Evolutionary conservation across 1,140 invertebrate genomes (phyloP).

Genomic region (Ylistrum balloti): DNA sequence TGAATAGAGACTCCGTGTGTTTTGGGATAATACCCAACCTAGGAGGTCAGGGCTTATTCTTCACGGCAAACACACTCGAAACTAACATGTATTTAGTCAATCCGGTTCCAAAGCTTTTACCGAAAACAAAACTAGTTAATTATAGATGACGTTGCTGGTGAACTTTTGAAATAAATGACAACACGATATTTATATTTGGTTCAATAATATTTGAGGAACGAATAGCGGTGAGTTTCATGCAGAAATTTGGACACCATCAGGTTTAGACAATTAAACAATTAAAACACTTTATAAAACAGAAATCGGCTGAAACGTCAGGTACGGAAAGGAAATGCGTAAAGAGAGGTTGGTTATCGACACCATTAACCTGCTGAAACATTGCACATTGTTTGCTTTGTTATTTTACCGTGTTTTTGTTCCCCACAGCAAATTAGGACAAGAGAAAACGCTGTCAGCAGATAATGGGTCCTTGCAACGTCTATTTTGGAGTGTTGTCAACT

Average conservation of each 20-base stretch:
- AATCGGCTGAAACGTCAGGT: too few species aligned
- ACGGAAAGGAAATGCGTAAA: too few species aligned
- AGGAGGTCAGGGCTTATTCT: neutral
- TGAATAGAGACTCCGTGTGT: neutral
- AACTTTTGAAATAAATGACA: constrained; percentile 36
- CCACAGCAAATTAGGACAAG: too few species aligned
- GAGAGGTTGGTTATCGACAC: too few species aligned
- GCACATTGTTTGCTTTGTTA: too few species aligned
- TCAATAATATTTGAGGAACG: neutral
- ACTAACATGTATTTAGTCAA: neutral
- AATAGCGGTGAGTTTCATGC: neutral
- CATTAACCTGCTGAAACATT: too few species aligned
- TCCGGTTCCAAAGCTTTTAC: constrained; percentile 39
- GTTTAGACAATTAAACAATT: too few species aligned
- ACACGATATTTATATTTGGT: neutral
- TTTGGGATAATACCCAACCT: neutral
- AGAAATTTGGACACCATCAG: neutral
- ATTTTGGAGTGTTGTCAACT: too few species aligned
- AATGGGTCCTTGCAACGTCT: too few species aligned
- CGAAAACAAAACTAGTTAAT: constrained; percentile 21
- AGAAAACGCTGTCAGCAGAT: too few species aligned
- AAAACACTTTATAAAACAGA: too few species aligned
- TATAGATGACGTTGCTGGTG: neutral
- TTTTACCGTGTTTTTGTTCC: too few species aligned
- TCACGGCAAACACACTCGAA: neutral